Evolutionary conservation across 2,797 vertebrate species (phyloP).

Genomic region (Decapterus maruadsi): DNA sequence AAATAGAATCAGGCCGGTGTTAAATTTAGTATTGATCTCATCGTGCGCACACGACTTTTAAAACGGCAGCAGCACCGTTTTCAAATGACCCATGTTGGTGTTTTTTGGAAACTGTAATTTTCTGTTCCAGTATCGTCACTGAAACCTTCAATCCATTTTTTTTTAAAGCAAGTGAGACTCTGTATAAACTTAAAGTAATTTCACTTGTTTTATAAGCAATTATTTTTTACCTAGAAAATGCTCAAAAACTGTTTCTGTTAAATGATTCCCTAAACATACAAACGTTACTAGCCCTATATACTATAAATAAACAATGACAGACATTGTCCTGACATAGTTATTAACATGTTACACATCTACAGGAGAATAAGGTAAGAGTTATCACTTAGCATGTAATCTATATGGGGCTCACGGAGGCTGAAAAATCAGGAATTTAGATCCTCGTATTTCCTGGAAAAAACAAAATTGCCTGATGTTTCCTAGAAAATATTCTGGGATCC

Average conservation of each 20-base stretch:
- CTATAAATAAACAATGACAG: no score
- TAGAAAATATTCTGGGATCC: neutral
- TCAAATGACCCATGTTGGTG: neutral
- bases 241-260: neutral
- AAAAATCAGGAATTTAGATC: neutral
- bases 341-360: no score
- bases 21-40: slow-evolving; percentile 11
- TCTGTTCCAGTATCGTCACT: neutral
- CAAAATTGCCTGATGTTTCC: neutral
- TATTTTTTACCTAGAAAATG: neutral
- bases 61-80: neutral
- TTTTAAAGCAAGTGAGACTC: no score
- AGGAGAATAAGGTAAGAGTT: no score
- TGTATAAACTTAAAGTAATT: neutral
- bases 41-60: neutral
- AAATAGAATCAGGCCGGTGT: neutral
- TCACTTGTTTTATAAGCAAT: neutral
- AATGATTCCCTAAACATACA: no score
- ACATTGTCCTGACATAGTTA: no score
- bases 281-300: no score
- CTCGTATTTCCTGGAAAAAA: neutral
- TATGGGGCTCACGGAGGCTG: no score
- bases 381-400: no score
- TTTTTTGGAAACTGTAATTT: slow-evolving; percentile 17
- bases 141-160: neutral